A percentile compares a stretch with the other conserved stretches of the same genome.
Conservation (phyloP, 2,888 invertebrate genomes). For the Patella ulyssiponensis region DNA sequence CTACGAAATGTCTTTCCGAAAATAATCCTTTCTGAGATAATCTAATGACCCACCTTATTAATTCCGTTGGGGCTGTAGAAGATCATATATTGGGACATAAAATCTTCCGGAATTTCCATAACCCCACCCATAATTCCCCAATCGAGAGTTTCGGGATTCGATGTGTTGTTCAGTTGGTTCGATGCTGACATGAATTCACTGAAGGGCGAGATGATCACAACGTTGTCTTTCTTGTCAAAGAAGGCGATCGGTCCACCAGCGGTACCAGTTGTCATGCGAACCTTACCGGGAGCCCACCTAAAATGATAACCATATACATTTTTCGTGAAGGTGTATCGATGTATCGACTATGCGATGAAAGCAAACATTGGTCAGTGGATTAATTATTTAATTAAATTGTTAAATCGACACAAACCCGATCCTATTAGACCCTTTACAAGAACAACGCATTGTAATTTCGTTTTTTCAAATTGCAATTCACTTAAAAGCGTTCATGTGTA, state of each 20-base stretch:
- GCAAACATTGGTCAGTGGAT: too few species aligned
- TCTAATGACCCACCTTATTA: constrained; percentile 25
- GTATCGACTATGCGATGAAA: too few species aligned
- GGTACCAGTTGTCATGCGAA: constrained; percentile 42
- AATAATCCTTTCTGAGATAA: too few species aligned
- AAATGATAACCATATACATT: neutral
- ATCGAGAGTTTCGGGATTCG: constrained; percentile 42
- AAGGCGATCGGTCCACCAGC: constrained; percentile 50
- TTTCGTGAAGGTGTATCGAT: too few species aligned
- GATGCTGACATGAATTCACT: constrained; percentile 54
- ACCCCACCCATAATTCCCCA: constrained; percentile 32
- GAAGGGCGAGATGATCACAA: constrained; percentile 50
- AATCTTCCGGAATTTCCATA: constrained; percentile 27
- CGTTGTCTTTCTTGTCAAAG: constrained; percentile 47
- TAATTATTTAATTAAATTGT: too few species aligned
- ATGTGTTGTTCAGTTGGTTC: constrained; percentile 18
- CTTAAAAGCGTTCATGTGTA: too few species aligned
- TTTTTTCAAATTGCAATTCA: too few species aligned
- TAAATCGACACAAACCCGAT: too few species aligned
- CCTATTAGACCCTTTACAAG: too few species aligned
- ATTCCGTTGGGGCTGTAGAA: constrained; percentile 32
- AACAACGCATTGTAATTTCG: too few species aligned
- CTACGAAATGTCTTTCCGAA: too few species aligned
- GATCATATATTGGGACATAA: constrained; percentile 24
- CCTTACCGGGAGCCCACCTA: too few species aligned